Evolutionary conservation across 2,888 invertebrate genomes (phyloP), one percentile per base, ranked within the genome.

Genomic region (Cremastinae sp.): DNA sequence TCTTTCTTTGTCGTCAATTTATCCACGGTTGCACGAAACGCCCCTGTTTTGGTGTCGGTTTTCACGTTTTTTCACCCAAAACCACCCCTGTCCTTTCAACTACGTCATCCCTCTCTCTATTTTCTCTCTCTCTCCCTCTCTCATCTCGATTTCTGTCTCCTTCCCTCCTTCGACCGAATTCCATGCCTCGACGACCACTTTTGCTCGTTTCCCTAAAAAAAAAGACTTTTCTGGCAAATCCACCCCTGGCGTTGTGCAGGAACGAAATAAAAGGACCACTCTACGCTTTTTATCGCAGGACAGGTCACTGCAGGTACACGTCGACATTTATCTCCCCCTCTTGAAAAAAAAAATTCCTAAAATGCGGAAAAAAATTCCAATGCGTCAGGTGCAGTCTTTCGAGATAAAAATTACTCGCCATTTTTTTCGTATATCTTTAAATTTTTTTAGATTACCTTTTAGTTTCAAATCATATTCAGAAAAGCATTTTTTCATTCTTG

Each of bases 31-130:
- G 83, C 84, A 84, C 85, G 35, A 64, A 49, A 72, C 72, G 69
- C 79, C 86, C 86, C 86, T 88, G 85, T 89, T 89, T 89, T 87
- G 88, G 89, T 89, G 87, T 89, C 88, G 86, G 84, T 90, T 90
- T 90, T 89, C 89, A 83, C 84, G 84, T 87, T 90, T 85, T 90
- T 90, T 87, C 87, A 85, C 89, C 89, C 86, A 89, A 90, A 89
- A 89, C 80, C 86, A 85, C 85, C 86, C 85, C 79, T 82, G 77
- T 35, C 18, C 45, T 22, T 12, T 12, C 45, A 70, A 18, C 16
- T 39, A 20, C 28, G 74, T 78, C 75, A 81, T 35, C 12, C 37
- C 71, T 78, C 55, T 82, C 79, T 84, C 88, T 87, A 84, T 88
- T 22, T 41, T 71, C 68, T 79, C 75, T 74, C 74, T 58, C 41